Evolutionary conservation across 2,113 vertebrate genomes (phyloP).

Genomic region (Cranoglanis bouderius): DNA sequence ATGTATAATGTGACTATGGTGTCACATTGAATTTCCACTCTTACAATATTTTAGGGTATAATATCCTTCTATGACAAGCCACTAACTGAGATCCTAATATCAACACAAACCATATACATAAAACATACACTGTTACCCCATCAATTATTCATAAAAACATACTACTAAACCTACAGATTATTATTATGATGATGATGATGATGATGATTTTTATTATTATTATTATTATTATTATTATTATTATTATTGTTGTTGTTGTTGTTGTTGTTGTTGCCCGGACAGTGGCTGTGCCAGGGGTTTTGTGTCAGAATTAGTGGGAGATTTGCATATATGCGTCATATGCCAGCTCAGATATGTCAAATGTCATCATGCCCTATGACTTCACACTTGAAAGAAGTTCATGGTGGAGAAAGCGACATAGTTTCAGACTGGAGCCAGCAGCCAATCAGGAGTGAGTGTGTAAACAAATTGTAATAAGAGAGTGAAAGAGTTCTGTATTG

Average conservation of each 20-base stretch:
- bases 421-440: not conserved
- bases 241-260: too few species aligned
- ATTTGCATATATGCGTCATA: not conserved
- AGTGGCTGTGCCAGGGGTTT: not conserved
- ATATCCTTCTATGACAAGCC: not conserved
- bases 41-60: not conserved
- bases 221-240: not conserved
- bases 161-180: too few species aligned
- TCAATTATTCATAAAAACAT: not conserved
- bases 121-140: too few species aligned
- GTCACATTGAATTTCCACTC: not conserved
- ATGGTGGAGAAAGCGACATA: not conserved
- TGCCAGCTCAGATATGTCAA: not conserved
- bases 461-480: not conserved
- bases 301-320: not conserved
- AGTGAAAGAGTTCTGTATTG: not conserved
- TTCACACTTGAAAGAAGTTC: not conserved
- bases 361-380: not conserved
- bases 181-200: too few species aligned
- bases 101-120: not conserved
- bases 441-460: not conserved
- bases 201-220: too few species aligned
- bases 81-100: not conserved
- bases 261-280: not conserved
- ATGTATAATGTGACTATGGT: not conserved